These are phyloP conservation scores for Metopolophium dirhodum DNA, from an alignment of 1,140 invertebrate species.

Conservation along the genomic window DNA sequence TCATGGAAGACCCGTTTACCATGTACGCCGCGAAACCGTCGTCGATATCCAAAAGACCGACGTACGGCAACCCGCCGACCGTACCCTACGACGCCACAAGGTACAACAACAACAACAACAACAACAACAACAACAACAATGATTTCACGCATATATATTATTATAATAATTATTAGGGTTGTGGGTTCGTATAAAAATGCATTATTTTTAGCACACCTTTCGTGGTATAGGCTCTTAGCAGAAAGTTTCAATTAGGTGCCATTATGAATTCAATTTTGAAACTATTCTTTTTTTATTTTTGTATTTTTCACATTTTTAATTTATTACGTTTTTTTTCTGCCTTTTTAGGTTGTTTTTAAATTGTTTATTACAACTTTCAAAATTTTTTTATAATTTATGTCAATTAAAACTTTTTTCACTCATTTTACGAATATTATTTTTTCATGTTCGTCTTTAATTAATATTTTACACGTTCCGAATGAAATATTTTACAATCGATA, in stretches of 20 bases:
- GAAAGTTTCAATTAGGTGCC: background rate
- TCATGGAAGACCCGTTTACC: constrained; percentile 51
- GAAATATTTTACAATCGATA: background rate
- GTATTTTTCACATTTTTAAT: background rate
- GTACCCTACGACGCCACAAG: constrained; percentile 51
- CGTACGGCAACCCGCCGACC: constrained; percentile 34
- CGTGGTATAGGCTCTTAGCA: background rate
- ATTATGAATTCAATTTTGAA: background rate
- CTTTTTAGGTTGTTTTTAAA: background rate
- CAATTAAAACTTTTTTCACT: background rate
- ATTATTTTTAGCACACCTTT: background rate
- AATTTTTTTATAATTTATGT: background rate
- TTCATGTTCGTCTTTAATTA: background rate
- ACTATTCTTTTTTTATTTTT: background rate
- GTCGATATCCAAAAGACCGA: constrained; percentile 40
- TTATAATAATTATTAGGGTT: background rate
- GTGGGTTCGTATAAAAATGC: background rate
- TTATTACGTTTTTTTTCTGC: background rate
- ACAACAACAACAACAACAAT: background rate
- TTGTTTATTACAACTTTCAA: background rate
- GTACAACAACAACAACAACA: background rate
- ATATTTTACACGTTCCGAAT: background rate
- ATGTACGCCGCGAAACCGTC: constrained; percentile 38
- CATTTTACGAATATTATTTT: background rate
- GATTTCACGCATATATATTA: background rate